A percentile compares a stretch with the other conserved stretches of the same genome.
These are phyloP conservation scores for Haliclystus octoradiatus DNA, from an alignment of 30 jellyfish, hydroid and myxozoan genomes.

Conservation along the genomic window DNA sequence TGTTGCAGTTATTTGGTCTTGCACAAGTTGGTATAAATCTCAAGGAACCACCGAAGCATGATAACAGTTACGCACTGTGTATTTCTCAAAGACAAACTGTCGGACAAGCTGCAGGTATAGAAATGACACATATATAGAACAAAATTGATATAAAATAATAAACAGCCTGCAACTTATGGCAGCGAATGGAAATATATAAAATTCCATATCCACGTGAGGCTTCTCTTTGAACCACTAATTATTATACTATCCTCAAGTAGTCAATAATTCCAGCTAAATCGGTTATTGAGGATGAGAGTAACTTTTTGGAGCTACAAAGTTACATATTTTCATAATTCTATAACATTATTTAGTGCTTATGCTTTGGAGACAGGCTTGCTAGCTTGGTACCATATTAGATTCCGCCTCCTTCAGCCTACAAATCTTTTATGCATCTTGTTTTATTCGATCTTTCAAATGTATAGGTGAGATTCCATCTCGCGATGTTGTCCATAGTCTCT, in stretches of 20 bases:
- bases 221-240: too few species aligned
- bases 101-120: slow-evolving; percentile 56
- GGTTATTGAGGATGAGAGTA: neutral
- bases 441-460: too few species aligned
- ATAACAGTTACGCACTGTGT: slow-evolving; percentile 23
- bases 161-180: neutral
- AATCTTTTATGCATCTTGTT: too few species aligned
- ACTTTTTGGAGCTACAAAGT: neutral
- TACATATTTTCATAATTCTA: neutral
- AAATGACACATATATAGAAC: neutral
- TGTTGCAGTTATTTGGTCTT: neutral
- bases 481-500: slow-evolving; percentile 42
- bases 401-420: too few species aligned
- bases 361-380: too few species aligned
- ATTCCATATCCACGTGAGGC: neutral
- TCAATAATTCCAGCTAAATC: neutral
- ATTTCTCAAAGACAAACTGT: slow-evolving; percentile 27
- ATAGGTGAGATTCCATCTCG: slow-evolving; percentile 50
- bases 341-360: too few species aligned
- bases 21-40: neutral
- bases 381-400: too few species aligned
- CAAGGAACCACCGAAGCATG: slow-evolving; percentile 15
- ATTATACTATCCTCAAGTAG: slow-evolving; percentile 2
- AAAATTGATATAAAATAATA: neutral
- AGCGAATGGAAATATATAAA: neutral